Evolutionary conservation across 2,113 vertebrate species (phyloP).

Genomic region (Siphamia tubifer): DNA sequence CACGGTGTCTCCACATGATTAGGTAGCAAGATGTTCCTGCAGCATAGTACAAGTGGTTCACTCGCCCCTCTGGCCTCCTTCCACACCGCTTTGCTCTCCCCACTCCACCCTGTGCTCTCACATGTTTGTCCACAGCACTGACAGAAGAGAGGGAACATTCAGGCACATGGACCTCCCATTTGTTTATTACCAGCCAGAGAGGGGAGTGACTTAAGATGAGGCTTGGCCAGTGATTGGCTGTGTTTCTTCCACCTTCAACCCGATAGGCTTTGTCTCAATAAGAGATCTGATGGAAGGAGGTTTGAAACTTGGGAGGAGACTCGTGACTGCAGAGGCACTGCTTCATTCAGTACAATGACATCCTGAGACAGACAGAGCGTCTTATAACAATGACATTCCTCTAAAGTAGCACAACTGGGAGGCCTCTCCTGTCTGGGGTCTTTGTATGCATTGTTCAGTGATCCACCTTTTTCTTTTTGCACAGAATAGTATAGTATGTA

Average conservation of each 20-base stretch:
- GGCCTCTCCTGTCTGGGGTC: not conserved
- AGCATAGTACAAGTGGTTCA: not conserved
- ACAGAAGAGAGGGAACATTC: conserved; percentile 45
- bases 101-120: conserved; percentile 56
- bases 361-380: not conserved
- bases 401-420: conserved; percentile 22
- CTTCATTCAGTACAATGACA: not conserved
- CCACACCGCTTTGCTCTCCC: conserved; percentile 2
- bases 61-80: not conserved
- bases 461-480: conserved; percentile 4
- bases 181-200: conserved; percentile 59
- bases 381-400: conserved; percentile 46
- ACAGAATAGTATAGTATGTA: no score
- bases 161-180: conserved; percentile 61
- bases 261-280: conserved; percentile 22
- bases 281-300: not conserved
- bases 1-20: conserved; percentile 10
- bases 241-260: not conserved
- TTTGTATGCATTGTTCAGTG: conserved; percentile 16
- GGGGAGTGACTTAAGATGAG: conserved; percentile 18
- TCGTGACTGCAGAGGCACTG: conserved; percentile 4
- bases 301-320: conserved; percentile 38
- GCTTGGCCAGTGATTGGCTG: conserved; percentile 25
- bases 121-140: conserved; percentile 52
- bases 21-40: conserved; percentile 12